Conservation (phyloP, 2,797 vertebrate species). For the Echiichthys vipera region DNA sequence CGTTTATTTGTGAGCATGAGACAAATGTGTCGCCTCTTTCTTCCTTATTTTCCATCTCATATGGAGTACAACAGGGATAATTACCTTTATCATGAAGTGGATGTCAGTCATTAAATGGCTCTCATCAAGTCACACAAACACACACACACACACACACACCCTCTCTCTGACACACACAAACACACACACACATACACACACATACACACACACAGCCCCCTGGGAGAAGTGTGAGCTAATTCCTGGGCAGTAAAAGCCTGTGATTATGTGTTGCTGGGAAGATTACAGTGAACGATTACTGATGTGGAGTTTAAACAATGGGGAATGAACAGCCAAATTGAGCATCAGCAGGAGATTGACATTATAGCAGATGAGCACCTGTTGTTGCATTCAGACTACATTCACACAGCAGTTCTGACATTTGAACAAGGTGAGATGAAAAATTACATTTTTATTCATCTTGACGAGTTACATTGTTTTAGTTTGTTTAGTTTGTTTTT, state of each 20-base stretch:
- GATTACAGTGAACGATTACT: constrained; percentile 78
- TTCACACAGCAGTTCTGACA: not conserved
- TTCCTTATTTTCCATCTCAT: not conserved
- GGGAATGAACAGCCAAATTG: constrained; percentile 45
- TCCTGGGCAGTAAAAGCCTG: constrained; percentile 66
- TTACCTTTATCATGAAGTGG: constrained; percentile 60
- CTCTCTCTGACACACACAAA: constrained; percentile 10
- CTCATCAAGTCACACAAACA: constrained; percentile 28
- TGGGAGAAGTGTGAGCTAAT: constrained; percentile 66
- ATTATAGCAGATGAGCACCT: constrained; percentile 36
- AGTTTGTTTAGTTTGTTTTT: not conserved
- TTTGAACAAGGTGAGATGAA: not conserved
- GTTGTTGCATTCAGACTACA: constrained; percentile 12
- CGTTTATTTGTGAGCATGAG: not conserved
- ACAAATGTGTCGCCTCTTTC: not conserved
- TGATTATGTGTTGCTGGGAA: constrained; percentile 74
- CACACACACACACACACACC: constrained; percentile 20
- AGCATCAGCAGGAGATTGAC: constrained; percentile 60
- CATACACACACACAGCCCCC: constrained; percentile 31
- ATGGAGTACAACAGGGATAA: constrained; percentile 47
- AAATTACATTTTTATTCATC: not conserved
- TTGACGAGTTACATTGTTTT: not conserved
- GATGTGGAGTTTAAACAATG: constrained; percentile 68
- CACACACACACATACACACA: constrained; percentile 13
- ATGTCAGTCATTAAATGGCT: constrained; percentile 59